These are phyloP conservation scores for Myzus persicae DNA, from an alignment of 1,140 invertebrate genomes.

Conservation along the genomic window DNA sequence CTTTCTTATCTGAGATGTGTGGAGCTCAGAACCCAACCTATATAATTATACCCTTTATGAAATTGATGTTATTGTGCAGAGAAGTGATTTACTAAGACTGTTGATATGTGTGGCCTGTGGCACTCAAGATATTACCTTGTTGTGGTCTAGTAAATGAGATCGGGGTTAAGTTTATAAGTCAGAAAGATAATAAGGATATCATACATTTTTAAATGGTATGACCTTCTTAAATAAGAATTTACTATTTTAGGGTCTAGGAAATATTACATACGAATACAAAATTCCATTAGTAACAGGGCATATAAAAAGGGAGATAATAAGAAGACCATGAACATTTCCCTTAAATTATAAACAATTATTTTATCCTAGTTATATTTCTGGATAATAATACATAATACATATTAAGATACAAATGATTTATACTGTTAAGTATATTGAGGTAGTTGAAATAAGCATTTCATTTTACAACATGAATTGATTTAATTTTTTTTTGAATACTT, in stretches of 20 bases:
- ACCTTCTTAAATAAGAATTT: neutral
- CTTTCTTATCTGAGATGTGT: neutral
- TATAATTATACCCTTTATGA: neutral
- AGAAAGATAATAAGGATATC: neutral
- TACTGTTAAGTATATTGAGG: neutral
- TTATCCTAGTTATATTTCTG: neutral
- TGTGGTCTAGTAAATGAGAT: neutral
- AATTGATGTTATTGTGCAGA: neutral
- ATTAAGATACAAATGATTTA: neutral
- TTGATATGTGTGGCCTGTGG: neutral
- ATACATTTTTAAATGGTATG: neutral
- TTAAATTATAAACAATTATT: neutral
- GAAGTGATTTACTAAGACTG: neutral
- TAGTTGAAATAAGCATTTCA: too few relatives aligned
- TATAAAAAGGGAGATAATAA: neutral
- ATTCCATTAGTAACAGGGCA: too few relatives aligned
- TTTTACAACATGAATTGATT: too few relatives aligned
- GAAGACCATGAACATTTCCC: neutral
- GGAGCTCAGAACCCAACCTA: neutral
- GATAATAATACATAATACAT: neutral
- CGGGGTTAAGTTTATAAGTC: neutral
- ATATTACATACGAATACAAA: neutral
- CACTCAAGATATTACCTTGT: neutral
- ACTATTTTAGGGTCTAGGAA: neutral
- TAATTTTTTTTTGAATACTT: too few relatives aligned